Conservation (phyloP, 1,140 invertebrate species). For the Medauroidea extradentata region DNA sequence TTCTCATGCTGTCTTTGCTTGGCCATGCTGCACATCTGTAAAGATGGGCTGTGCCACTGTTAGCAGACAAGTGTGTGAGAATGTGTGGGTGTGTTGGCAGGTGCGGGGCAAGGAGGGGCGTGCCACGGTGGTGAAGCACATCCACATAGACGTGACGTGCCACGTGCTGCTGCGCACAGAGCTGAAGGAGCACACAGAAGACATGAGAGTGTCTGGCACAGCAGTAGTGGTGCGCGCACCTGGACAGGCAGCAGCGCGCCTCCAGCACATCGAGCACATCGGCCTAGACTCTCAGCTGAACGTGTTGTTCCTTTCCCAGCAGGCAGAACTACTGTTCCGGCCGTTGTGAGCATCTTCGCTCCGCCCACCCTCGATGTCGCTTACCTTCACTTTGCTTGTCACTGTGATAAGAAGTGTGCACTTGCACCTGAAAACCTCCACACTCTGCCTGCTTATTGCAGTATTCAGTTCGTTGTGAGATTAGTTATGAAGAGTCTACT, state of each 20-base stretch:
- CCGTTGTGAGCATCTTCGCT: slow-evolving; percentile 1
- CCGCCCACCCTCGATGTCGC: too few relatives aligned
- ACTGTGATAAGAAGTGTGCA: too few relatives aligned
- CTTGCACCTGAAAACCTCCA: too few relatives aligned
- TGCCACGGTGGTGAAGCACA: slow-evolving; percentile 54
- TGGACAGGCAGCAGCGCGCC: slow-evolving; percentile 43
- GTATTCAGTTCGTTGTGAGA: too few relatives aligned
- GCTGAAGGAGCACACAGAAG: slow-evolving; percentile 47
- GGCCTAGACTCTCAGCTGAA: slow-evolving; percentile 62
- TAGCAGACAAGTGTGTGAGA: too few relatives aligned
- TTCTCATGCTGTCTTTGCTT: too few relatives aligned
- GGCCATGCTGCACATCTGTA: too few relatives aligned
- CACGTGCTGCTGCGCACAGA: slow-evolving; percentile 54
- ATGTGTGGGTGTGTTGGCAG: slow-evolving; percentile 9
- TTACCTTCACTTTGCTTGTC: too few relatives aligned
- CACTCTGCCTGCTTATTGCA: too few relatives aligned
- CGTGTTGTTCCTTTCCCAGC: slow-evolving; percentile 55
- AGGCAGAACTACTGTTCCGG: slow-evolving; percentile 55
- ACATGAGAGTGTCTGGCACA: slow-evolving; percentile 60
- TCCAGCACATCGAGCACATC: slow-evolving; percentile 57
- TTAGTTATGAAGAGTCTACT: too few relatives aligned
- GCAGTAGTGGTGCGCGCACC: slow-evolving; percentile 57
- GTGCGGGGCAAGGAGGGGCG: slow-evolving; percentile 32
- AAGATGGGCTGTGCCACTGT: too few relatives aligned
- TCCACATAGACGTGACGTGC: slow-evolving; percentile 61